Percentiles rank a stretch among this genome's conserved stretches.
phyloP scores from a whole-genome alignment of 2,113 vertebrate species.

The Poeciliopsis prolifica region DNA sequence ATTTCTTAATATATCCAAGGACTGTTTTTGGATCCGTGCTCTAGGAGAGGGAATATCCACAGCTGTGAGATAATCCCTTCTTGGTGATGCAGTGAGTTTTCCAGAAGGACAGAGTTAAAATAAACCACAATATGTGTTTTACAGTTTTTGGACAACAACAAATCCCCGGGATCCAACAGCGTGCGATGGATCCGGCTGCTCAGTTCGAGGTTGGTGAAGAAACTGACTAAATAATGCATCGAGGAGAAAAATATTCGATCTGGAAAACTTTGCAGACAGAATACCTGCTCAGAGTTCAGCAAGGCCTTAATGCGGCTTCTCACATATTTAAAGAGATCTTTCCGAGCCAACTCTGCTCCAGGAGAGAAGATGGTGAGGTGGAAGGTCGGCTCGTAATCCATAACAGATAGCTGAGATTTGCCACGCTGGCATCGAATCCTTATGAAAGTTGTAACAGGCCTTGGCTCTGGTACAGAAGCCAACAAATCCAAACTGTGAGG shows the following conservation, averaged over 20 bases:
- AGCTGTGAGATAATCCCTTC: slow-evolving; percentile 9
- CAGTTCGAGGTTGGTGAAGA: fast-evolving
- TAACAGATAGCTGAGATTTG: slow-evolving; percentile 45
- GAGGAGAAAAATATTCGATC: not conserved
- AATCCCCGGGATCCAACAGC: not conserved
- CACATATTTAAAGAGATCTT: slow-evolving; percentile 25
- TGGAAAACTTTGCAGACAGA: not conserved
- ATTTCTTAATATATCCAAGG: not conserved
- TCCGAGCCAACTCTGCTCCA: slow-evolving; percentile 10
- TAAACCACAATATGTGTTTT: not conserved
- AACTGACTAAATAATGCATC: not conserved
- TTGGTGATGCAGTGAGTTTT: not conserved
- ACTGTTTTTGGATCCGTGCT: not conserved
- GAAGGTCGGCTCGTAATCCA: slow-evolving; percentile 57
- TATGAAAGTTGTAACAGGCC: slow-evolving; percentile 45
- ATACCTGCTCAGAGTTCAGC: slow-evolving; percentile 14
- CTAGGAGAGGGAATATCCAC: not conserved
- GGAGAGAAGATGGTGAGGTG: slow-evolving; percentile 41
- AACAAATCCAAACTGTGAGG: slow-evolving; percentile 48
- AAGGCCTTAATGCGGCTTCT: slow-evolving; percentile 13
- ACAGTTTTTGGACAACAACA: not conserved
- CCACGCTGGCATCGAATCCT: slow-evolving; percentile 35
- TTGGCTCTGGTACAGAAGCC: slow-evolving; percentile 37
- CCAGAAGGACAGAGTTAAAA: slow-evolving; percentile 1
- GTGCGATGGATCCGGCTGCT: not conserved